phyloP scores from a whole-genome alignment of 2,888 invertebrate species.

The Drosophila infuscata region DNA sequence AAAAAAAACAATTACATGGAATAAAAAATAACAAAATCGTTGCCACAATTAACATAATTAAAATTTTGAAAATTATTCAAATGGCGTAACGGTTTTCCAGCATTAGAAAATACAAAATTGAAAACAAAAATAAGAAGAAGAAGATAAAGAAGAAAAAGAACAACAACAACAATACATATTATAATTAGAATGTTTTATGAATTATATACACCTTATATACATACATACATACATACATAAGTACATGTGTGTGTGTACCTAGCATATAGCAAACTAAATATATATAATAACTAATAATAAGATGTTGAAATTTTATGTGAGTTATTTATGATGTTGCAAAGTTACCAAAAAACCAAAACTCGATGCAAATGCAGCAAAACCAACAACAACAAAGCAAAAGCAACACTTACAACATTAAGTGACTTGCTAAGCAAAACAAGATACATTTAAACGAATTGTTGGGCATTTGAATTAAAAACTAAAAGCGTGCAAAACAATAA shows the following conservation, averaged over 20 bases:
- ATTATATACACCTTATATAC: conserved; percentile 74
- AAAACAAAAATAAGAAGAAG: conserved; percentile 18
- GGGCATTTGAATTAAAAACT: conserved; percentile 42
- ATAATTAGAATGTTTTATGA: conserved; percentile 74
- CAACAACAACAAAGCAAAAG: conserved; percentile 17
- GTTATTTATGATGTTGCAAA: conserved; percentile 73
- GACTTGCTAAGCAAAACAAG: conserved; percentile 4
- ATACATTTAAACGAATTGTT: conserved; percentile 44
- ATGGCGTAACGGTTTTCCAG: conserved; percentile 28
- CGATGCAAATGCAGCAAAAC: conserved; percentile 15
- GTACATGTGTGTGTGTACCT: conserved; percentile 23
- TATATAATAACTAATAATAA: conserved; percentile 48
- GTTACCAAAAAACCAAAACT: conserved; percentile 43
- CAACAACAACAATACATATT: conserved; percentile 57
- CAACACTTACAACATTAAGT: conserved; percentile 13
- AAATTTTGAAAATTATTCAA: conserved; percentile 10
- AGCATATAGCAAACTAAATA: conserved; percentile 28
- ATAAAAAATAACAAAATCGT: background rate
- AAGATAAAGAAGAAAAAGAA: conserved; percentile 22
- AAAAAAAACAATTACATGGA: background rate
- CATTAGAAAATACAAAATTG: conserved; percentile 15
- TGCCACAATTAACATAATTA: conserved; percentile 7
- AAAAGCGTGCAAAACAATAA: conserved; percentile 56
- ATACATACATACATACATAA: conserved; percentile 24
- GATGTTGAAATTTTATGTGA: conserved; percentile 77